A percentile compares a stretch with the other conserved stretches of the same genome.
These are phyloP conservation scores for Agrochola macilenta DNA, from an alignment of 2,888 invertebrate species.

Conservation along the genomic window DNA sequence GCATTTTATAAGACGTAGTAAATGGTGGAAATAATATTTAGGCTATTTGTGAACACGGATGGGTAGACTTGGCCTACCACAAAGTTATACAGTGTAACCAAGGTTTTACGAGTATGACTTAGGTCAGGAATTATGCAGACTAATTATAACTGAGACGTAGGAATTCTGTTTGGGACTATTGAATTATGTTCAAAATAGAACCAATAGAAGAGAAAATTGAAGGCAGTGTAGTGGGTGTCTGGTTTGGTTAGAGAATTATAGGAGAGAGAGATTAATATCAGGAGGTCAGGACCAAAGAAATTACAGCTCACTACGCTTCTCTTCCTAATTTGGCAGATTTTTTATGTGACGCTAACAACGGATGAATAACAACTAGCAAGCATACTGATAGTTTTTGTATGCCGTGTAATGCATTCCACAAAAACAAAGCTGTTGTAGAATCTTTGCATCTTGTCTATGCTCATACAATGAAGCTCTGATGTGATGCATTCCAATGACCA, in stretches of 20 bases:
- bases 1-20: slow-evolving; percentile 52
- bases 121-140: slow-evolving; percentile 32
- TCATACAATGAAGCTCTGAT: slow-evolving; percentile 12
- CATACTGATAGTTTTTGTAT: not conserved
- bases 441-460: slow-evolving; percentile 5
- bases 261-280: not conserved
- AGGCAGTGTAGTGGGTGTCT: not conserved
- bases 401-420: no score
- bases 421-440: not conserved
- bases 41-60: slow-evolving; percentile 47
- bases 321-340: not conserved
- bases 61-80: slow-evolving; percentile 44
- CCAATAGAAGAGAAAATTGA: not conserved
- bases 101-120: slow-evolving; percentile 33
- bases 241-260: not conserved
- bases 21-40: slow-evolving; percentile 22
- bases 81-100: slow-evolving; percentile 27
- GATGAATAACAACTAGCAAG: not conserved
- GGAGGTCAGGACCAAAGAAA: not conserved
- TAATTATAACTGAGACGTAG: slow-evolving; percentile 28
- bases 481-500: slow-evolving; percentile 3
- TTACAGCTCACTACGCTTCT: not conserved
- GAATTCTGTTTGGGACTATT: slow-evolving; percentile 3
- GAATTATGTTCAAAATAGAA: slow-evolving; percentile 1
- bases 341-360: not conserved